These are phyloP conservation scores for Thamnaconus septentrionalis DNA, from an alignment of 2,113 vertebrate genomes.

Conservation along the genomic window DNA sequence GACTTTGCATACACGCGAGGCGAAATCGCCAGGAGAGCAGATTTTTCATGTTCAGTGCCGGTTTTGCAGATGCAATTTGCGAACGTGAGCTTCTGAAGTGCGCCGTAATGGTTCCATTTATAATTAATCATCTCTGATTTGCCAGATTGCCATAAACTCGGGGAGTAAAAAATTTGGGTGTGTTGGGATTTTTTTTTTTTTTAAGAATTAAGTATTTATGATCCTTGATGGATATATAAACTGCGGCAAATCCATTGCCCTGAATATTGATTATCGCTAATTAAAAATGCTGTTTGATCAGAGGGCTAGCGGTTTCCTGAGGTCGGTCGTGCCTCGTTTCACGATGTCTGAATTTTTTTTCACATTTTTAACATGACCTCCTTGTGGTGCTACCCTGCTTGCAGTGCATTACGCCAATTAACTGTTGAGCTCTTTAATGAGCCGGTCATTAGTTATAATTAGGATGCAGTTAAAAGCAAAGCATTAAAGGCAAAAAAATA, in stretches of 20 bases:
- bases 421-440: conserved; percentile 79
- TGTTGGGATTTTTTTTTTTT: conserved; percentile 76
- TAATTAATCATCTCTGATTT: conserved; percentile 94
- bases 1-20: conserved; percentile 44
- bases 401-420: conserved; percentile 78
- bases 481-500: conserved; percentile 78
- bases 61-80: conserved; percentile 61
- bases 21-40: conserved; percentile 61
- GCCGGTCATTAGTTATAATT: conserved; percentile 94
- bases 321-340: conserved; percentile 74
- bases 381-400: conserved; percentile 52
- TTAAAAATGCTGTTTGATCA: conserved; percentile 93
- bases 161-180: conserved; percentile 74
- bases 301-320: conserved; percentile 56
- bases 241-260: conserved; percentile 73
- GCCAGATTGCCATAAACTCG: conserved; percentile 93
- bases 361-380: conserved; percentile 29
- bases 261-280: conserved; percentile 97
- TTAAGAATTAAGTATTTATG: conserved; percentile 94
- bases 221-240: conserved; percentile 90
- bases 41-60: conserved; percentile 48
- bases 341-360: conserved; percentile 64
- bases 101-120: conserved; percentile 76
- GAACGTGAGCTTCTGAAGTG: conserved; percentile 64
- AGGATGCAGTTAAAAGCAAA: conserved; percentile 86